These are phyloP conservation scores for Tachyglossus aculeatus DNA, from an alignment of 2,797 vertebrate genomes.

Conservation along the genomic window DNA sequence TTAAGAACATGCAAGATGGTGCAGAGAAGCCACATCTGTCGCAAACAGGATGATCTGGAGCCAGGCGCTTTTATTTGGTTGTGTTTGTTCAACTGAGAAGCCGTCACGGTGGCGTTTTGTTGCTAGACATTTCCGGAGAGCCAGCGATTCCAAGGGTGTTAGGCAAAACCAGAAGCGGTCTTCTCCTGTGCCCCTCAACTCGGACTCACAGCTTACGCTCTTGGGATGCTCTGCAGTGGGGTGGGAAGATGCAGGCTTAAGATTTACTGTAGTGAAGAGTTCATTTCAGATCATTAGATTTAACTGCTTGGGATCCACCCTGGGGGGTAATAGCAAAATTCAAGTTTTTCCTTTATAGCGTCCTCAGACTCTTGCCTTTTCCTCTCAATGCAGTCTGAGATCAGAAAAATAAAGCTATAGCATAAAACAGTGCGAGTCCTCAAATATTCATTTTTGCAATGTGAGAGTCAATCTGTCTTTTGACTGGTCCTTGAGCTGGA, in stretches of 20 bases:
- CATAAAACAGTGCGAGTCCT: neutral
- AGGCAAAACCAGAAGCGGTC: no score
- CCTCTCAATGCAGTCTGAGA: no score
- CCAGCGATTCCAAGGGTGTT: no score
- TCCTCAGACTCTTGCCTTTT: no score
- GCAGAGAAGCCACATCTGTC: constrained; percentile 13
- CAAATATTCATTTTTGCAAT: neutral
- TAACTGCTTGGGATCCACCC: neutral
- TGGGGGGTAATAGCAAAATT: neutral
- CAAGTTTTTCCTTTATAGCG: neutral
- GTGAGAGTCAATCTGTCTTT: neutral
- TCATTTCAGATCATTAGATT: neutral
- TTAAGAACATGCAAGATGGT: constrained; percentile 29
- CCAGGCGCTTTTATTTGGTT: constrained; percentile 16
- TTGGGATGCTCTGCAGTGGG: neutral
- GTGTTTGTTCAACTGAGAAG: constrained; percentile 21
- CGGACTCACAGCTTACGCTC: neutral
- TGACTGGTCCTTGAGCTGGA: neutral
- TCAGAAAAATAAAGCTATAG: neutral
- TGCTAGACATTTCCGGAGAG: neutral
- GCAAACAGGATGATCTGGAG: neutral
- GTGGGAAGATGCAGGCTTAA: neutral
- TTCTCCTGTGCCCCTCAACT: neutral
- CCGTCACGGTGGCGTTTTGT: neutral
- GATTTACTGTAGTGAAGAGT: neutral